Evolutionary conservation across 2,888 invertebrate genomes (phyloP).

Genomic region (Plagiodera versicolora): DNA sequence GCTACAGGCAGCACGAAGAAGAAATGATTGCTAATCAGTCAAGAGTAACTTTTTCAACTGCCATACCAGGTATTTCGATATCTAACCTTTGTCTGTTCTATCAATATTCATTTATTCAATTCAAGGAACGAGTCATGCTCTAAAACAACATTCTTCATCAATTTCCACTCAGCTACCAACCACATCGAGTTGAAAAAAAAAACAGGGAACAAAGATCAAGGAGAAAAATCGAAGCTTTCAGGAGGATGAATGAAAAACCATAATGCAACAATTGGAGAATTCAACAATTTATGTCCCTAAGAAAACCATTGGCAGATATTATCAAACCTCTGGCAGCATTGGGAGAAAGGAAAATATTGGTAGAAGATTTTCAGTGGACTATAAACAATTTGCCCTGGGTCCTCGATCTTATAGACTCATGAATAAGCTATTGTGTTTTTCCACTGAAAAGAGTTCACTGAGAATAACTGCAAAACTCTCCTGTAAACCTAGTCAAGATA

Average conservation of each 20-base stretch:
- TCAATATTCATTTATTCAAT: too few relatives aligned
- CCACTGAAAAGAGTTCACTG: slow-evolving; percentile 4
- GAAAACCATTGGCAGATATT: slow-evolving; percentile 6
- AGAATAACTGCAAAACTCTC: slow-evolving; percentile 8
- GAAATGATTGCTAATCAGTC: too few relatives aligned
- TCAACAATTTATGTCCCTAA: neutral
- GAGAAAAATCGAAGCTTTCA: neutral
- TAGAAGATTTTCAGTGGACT: slow-evolving; percentile 15
- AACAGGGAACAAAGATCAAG: neutral
- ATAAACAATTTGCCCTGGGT: slow-evolving; percentile 9
- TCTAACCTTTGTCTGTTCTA: too few relatives aligned
- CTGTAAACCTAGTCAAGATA: neutral
- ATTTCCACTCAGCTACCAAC: neutral
- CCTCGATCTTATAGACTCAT: slow-evolving; percentile 13
- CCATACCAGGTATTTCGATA: too few relatives aligned
- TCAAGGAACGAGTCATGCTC: neutral
- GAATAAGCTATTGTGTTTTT: slow-evolving; percentile 9
- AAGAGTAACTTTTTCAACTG: too few relatives aligned
- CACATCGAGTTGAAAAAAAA: neutral
- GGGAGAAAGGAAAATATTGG: slow-evolving; percentile 7
- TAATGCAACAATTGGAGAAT: neutral
- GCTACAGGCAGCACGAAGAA: too few relatives aligned
- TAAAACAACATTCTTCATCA: neutral
- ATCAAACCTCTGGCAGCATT: slow-evolving; percentile 5
- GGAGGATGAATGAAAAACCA: neutral